Percentiles rank a stretch among this genome's conserved stretches.
Evolutionary conservation across 2,888 invertebrate species (phyloP).

Genomic region (Leucophora obtusa): DNA sequence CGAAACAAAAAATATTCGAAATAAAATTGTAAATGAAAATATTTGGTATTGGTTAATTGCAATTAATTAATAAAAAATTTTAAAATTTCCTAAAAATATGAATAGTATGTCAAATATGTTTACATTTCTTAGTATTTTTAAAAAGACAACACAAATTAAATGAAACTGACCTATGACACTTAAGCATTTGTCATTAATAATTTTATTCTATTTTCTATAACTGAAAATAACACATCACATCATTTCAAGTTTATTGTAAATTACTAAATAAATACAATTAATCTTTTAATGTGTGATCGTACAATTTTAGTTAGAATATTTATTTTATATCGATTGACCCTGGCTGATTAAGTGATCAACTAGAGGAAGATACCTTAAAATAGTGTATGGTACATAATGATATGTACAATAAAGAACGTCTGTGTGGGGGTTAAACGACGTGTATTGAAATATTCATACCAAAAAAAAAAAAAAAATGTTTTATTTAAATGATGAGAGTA

Average conservation of each 20-base stretch:
- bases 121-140: background rate
- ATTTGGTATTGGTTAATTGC: constrained; percentile 4
- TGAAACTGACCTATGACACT: constrained; percentile 59
- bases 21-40: constrained; percentile 32
- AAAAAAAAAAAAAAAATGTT: constrained; percentile 22
- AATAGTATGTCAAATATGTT: background rate
- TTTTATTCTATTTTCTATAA: background rate
- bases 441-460: constrained; percentile 23
- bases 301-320: constrained; percentile 31
- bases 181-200: constrained; percentile 31
- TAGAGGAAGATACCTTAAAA: constrained; percentile 31
- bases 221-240: background rate
- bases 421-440: constrained; percentile 39
- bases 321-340: constrained; percentile 53
- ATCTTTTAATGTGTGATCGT: constrained; percentile 2
- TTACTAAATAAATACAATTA: constrained; percentile 7
- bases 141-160: background rate
- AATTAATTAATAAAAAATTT: constrained; percentile 29
- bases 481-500: constrained; percentile 31
- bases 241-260: background rate
- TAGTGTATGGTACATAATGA: background rate
- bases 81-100: background rate
- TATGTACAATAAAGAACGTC: background rate
- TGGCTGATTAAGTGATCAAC: constrained; percentile 56
- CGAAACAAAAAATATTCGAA: background rate